These are phyloP conservation scores for Ostrea edulis DNA, from an alignment of 1,140 invertebrate genomes.

Conservation along the genomic window DNA sequence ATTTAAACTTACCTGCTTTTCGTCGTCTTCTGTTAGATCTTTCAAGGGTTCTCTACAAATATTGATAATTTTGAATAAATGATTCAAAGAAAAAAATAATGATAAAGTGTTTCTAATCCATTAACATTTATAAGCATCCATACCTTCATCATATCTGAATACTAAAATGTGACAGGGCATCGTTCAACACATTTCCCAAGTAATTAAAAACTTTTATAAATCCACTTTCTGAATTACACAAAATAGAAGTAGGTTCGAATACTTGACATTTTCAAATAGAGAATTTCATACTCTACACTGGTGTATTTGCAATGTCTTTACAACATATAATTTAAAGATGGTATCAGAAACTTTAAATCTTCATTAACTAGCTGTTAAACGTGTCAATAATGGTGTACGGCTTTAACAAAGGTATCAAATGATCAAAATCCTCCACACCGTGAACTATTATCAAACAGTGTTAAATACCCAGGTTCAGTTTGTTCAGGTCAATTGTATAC, in stretches of 20 bases:
- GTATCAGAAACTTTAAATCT: background rate
- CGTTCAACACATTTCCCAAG: background rate
- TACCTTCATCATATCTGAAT: constrained; percentile 7
- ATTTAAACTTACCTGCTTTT: background rate
- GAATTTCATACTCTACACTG: background rate
- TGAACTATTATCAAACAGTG: background rate
- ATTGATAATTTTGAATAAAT: background rate
- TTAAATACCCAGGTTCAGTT: background rate
- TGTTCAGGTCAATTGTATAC: background rate
- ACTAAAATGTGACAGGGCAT: background rate
- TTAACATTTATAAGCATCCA: background rate
- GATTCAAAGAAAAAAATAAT: background rate
- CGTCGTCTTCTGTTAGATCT: background rate
- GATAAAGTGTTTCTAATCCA: background rate
- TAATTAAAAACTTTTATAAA: background rate
- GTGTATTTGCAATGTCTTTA: background rate
- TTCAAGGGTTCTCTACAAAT: background rate
- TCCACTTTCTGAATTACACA: background rate
- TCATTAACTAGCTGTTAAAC: background rate
- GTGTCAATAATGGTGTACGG: background rate
- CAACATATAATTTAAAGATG: background rate
- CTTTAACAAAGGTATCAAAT: constrained; percentile 16
- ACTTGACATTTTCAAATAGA: background rate
- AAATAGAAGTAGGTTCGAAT: background rate
- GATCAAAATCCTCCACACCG: background rate